These are phyloP conservation scores for Uromys caudimaculatus DNA, from an alignment of 2,797 vertebrate genomes.

Conservation along the genomic window DNA sequence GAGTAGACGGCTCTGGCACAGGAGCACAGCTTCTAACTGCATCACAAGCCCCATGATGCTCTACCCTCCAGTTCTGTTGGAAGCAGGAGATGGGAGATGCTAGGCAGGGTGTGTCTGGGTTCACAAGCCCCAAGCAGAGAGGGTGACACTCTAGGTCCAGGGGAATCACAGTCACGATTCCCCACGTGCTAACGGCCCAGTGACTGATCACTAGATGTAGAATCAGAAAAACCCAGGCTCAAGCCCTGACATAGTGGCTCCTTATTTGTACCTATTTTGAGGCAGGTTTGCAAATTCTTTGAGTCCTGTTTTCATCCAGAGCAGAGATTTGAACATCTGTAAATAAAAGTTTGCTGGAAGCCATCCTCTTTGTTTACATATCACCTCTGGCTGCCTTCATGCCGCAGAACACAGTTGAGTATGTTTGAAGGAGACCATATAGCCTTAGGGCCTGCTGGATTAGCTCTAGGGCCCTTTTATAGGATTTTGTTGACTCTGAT, in stretches of 20 bases:
- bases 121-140: neutral
- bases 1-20: neutral
- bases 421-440: neutral
- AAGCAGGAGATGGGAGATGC: neutral
- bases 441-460: neutral
- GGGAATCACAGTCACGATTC: neutral
- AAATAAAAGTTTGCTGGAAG: conserved; percentile 34
- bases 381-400: neutral
- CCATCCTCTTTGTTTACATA: neutral
- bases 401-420: neutral
- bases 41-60: neutral
- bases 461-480: neutral
- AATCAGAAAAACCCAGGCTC: neutral
- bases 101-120: neutral
- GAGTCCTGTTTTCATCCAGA: neutral
- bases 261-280: conserved; percentile 17
- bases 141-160: neutral
- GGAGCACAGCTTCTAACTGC: neutral
- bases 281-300: neutral
- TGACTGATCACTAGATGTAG: neutral
- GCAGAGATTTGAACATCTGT: neutral
- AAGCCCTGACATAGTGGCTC: neutral
- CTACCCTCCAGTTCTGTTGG: neutral
- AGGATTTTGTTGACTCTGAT: neutral
- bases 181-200: neutral